Base-by-base conservation (phyloP, 1,140 invertebrate genomes). In the Drosophila ercepeae region DNA sequence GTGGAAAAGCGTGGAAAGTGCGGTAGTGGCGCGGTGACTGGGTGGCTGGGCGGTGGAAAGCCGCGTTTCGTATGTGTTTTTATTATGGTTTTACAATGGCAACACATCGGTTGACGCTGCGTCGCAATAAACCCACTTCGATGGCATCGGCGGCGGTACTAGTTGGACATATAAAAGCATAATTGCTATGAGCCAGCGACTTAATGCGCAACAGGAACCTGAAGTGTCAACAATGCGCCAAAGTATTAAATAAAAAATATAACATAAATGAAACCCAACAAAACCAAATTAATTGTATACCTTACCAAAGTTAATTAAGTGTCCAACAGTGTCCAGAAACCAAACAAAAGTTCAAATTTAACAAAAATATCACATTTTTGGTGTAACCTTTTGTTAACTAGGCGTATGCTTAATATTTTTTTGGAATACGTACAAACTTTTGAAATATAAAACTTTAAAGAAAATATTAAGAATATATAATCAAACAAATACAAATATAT, bases 71-170 rank as follows among this genome's bases (percentile, higher is more conserved):
- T 51, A 16, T 68, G 25, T 36, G 63, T 60, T 44, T 46, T 44
- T 46, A 78, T 72, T 78, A 78, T 78, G 84, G 70, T 75, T 78
- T 73, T 55, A 81, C 79, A 86, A 84, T 84, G 68, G 60, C 60
- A 67, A 67, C 63, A 61, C 75, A 74, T 53, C 50, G 58, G 61
- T 32, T 36, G 70, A 34, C 36, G 21, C 19, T 67, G 64, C 78
- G 76, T 73, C 81, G 81, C 73, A 84, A 81, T 86, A 84, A 84
- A 60, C 61, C 70, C 69, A 65, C 79, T 63, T 67, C 41, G 71
- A 53, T 78, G 61, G 49, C 69, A 75, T 34, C 71, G 65, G 42
- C 52, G 48, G 45, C 74, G 53, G 50, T 21, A 52, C 45, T 42
- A 34, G 23, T 50, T 39, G 54, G 60, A 60, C 48, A 75, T 84